These are phyloP conservation scores for Lepus oiostolus DNA, from an alignment of 2,797 vertebrate species.

Conservation along the genomic window DNA sequence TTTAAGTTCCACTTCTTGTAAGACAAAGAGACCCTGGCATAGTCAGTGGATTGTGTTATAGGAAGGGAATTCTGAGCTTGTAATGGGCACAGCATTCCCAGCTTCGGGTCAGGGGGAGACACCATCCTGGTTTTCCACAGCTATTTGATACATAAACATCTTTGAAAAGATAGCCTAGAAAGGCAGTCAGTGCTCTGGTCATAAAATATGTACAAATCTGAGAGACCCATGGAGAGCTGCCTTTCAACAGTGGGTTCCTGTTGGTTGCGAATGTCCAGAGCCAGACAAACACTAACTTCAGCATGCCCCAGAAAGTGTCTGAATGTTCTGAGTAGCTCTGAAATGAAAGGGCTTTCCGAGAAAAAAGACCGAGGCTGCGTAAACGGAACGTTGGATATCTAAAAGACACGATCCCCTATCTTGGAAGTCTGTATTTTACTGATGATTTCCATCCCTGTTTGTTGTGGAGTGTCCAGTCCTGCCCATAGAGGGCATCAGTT, in stretches of 20 bases:
- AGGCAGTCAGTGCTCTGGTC: not conserved
- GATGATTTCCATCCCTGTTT: not conserved
- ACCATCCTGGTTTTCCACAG: not conserved
- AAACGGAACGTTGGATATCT: not conserved
- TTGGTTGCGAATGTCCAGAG: not conserved
- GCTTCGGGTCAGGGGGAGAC: not conserved
- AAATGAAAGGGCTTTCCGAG: constrained; percentile 1
- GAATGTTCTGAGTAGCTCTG: not conserved
- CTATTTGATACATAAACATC: not conserved
- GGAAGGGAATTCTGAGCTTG: not conserved
- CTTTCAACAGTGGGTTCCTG: not conserved
- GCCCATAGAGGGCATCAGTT: not conserved
- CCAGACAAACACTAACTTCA: not conserved
- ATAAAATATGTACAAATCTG: not conserved
- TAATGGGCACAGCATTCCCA: not conserved
- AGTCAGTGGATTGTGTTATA: not conserved
- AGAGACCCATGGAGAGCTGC: not conserved
- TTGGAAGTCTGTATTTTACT: not conserved
- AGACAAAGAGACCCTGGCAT: not conserved
- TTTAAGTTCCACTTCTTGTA: not conserved
- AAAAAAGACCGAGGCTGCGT: not conserved
- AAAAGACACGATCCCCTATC: not conserved
- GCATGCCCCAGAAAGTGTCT: not conserved
- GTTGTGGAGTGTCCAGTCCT: not conserved
- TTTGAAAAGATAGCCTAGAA: not conserved